phyloP scores from a whole-genome alignment of 2,113 vertebrate genomes.

The Bettongia penicillata region DNA sequence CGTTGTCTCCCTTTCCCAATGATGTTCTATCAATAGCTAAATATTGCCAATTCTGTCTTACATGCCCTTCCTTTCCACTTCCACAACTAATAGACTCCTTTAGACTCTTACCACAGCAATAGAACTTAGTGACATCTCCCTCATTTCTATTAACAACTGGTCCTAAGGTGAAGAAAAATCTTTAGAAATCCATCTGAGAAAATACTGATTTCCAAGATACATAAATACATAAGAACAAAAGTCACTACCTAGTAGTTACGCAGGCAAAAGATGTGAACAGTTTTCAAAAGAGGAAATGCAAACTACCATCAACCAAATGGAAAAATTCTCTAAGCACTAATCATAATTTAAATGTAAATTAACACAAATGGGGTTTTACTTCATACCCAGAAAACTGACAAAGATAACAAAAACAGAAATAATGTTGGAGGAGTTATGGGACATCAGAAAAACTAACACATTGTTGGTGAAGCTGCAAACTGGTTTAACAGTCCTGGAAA shows the following conservation, averaged over 20 bases:
- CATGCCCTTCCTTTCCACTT: conserved; percentile 7
- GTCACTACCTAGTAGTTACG: neutral
- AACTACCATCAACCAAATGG: neutral
- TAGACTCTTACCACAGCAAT: conserved; percentile 28
- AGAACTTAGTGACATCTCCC: neutral
- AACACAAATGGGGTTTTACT: neutral
- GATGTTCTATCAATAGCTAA: conserved; percentile 20
- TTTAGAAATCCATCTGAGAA: neutral
- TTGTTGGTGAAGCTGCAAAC: neutral
- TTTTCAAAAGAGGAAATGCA: neutral
- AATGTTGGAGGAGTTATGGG: neutral
- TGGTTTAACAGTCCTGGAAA: neutral
- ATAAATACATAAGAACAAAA: neutral
- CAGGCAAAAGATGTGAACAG: neutral
- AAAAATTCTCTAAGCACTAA: neutral
- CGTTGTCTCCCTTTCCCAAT: neutral
- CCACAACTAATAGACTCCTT: neutral
- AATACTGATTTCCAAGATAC: neutral
- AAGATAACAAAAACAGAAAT: neutral
- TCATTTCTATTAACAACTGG: neutral
- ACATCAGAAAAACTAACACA: neutral
- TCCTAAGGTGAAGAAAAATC: neutral
- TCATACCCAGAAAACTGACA: neutral
- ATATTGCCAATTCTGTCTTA: conserved; percentile 15
- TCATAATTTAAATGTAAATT: neutral